These are phyloP conservation scores for Argya squamiceps DNA, from an alignment of 2,797 vertebrate genomes.

Conservation along the genomic window DNA sequence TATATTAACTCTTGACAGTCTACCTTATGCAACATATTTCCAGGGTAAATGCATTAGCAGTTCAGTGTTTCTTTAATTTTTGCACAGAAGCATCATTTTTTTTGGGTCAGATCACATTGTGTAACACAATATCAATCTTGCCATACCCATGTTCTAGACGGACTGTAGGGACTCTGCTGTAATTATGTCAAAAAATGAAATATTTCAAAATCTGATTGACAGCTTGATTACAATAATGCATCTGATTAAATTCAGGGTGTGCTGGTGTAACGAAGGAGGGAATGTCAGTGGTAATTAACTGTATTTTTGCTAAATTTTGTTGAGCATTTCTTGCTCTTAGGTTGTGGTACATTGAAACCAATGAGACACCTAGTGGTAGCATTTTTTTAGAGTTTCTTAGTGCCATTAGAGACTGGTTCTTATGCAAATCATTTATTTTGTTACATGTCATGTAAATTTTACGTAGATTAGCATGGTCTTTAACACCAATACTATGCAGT, in stretches of 20 bases:
- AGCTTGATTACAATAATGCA: conserved; percentile 78
- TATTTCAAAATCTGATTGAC: conserved; percentile 76
- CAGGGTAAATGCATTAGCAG: conserved; percentile 6
- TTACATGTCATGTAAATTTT: background rate
- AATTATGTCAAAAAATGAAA: conserved; percentile 79
- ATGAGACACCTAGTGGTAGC: conserved; percentile 61
- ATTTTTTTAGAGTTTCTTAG: background rate
- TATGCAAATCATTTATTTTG: background rate
- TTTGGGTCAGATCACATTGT: conserved; percentile 66
- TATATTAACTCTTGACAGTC: conserved; percentile 9
- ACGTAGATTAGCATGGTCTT: background rate
- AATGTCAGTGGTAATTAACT: conserved; percentile 73
- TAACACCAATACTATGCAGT: background rate
- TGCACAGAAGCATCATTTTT: conserved; percentile 47
- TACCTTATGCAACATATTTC: background rate
- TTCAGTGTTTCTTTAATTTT: conserved; percentile 48
- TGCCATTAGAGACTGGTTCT: background rate
- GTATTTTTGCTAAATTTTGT: conserved; percentile 74
- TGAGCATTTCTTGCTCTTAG: conserved; percentile 53
- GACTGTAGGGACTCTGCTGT: conserved; percentile 69
- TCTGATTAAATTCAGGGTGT: conserved; percentile 73
- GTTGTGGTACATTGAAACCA: conserved; percentile 16
- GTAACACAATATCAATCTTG: conserved; percentile 71
- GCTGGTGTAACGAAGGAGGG: conserved; percentile 53
- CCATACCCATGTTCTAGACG: conserved; percentile 67